phyloP scores from a whole-genome alignment of 2,113 vertebrate genomes.

The Nycticebus coucang region DNA sequence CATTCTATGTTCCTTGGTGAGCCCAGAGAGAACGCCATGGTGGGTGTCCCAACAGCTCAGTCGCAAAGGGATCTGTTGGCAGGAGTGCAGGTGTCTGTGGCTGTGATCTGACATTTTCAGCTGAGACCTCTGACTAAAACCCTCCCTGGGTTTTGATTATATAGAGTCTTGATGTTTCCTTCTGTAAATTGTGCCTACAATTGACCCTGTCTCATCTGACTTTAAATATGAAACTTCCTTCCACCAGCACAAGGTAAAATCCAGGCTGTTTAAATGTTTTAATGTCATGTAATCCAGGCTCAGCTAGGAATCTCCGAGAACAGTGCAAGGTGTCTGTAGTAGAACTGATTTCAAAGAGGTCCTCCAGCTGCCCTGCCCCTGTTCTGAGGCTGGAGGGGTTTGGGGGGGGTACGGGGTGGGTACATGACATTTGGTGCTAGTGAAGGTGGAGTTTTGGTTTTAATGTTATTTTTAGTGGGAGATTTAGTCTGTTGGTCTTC shows the following conservation, averaged over 20 bases:
- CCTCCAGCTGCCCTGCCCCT: too few relatives aligned
- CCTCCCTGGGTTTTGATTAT: not conserved
- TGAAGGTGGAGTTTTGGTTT: not conserved
- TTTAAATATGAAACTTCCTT: not conserved
- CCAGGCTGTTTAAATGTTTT: not conserved
- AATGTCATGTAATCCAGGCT: not conserved
- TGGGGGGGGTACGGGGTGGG: too few relatives aligned
- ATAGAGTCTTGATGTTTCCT: not conserved
- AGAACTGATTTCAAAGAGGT: not conserved
- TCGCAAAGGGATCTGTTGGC: not conserved
- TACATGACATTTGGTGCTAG: not conserved
- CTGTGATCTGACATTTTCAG: slow-evolving; percentile 54
- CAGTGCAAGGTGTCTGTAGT: not conserved
- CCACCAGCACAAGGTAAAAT: not conserved
- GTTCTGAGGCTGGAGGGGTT: not conserved
- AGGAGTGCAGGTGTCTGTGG: not conserved
- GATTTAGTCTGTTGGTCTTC: not conserved
- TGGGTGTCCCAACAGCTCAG: slow-evolving; percentile 22
- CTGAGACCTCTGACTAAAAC: slow-evolving; percentile 58
- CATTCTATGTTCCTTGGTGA: not conserved
- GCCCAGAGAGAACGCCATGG: not conserved
- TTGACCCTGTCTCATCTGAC: not conserved
- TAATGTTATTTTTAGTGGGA: not conserved
- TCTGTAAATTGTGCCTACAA: not conserved
- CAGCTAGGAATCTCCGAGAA: not conserved